phyloP scores from a whole-genome alignment of 2,888 invertebrate species.

The Osedax fenrisi region DNA sequence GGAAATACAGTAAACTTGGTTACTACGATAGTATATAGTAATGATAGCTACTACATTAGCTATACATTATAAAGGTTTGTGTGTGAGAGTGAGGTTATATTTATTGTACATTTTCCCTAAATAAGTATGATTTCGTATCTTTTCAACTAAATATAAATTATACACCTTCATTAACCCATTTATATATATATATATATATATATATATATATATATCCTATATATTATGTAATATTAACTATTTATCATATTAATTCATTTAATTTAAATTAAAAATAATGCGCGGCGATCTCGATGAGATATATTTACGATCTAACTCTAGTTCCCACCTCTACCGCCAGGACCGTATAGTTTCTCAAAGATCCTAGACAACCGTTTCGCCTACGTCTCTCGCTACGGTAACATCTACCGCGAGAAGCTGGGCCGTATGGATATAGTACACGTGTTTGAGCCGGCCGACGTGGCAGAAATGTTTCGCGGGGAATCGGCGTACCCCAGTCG shows the following conservation, averaged over 20 bases:
- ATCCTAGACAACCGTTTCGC: slow-evolving; percentile 31
- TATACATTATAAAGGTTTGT: neutral
- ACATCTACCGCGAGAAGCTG: slow-evolving; percentile 31
- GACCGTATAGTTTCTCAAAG: slow-evolving; percentile 34
- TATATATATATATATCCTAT: no score
- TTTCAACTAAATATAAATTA: no score
- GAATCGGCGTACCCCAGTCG: slow-evolving; percentile 32
- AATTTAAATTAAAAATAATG: no score
- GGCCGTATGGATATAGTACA: slow-evolving; percentile 32
- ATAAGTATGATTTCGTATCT: no score
- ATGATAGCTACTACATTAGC: neutral
- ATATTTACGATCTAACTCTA: no score
- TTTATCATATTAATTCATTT: no score
- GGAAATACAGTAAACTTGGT: slow-evolving; percentile 32
- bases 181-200: no score
- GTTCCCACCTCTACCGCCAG: slow-evolving; percentile 3
- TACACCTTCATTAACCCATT: no score
- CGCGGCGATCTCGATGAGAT: neutral
- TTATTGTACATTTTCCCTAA: neutral
- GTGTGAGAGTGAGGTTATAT: neutral
- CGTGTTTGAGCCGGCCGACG: slow-evolving; percentile 32
- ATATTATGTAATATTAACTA: neutral
- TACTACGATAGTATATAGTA: neutral
- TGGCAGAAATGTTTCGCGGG: slow-evolving; percentile 31
- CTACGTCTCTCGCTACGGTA: slow-evolving; percentile 30